Evolutionary conservation across 2,888 invertebrate species (phyloP), one percentile per base, ranked within the genome.

Genomic region (Zygogramma bicolorata): DNA sequence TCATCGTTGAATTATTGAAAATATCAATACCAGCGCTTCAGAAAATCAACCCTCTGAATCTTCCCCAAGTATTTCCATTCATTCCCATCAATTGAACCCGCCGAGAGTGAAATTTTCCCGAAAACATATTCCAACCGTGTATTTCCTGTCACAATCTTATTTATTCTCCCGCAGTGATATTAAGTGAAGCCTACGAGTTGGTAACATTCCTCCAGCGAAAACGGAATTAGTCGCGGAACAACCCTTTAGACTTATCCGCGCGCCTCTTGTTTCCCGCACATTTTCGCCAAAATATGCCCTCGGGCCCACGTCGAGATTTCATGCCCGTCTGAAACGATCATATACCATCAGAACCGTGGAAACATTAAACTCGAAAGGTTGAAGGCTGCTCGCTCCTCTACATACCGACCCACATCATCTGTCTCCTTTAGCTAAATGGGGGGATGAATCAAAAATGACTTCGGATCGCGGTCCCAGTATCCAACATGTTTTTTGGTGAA

Each of bases 231-330:
- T 46, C 46, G 10, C 46, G 46, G 10, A 53, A 53, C 8, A 25
- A n/a, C 53, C 53, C 53, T 22, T 1, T 27, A 13, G 53, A 13
- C 25, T 40, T 59, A 58, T 58, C 22, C 34, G 22, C 34, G 58
- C 20, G 25, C 27, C 66, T 18, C 29, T 29, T 65, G 53, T 42
- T 67, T 67, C 59, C 66, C 58, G 49, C 53, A 25, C 63, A 65
- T 49, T 65, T 65, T 65, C 34, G 29, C 18, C 15, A 59, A 29
- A 42, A 59, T 29, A 27, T 67, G 42, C 58, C 59, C 59, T 5
- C 15, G n/a, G 22, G 42, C n/a, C 3, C 13, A 27, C 46, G 38
- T 25, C 49, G 31, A 49, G 34, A 65, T 65, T 34, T 65, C 18
- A 34, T 53, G 18, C 53, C 34, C 31, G 57, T 65, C 59, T 29